A percentile compares a stretch with the other conserved stretches of the same genome.
Evolutionary conservation across 2,113 vertebrate species (phyloP).

Genomic region (Megaleporinus macrocephalus): DNA sequence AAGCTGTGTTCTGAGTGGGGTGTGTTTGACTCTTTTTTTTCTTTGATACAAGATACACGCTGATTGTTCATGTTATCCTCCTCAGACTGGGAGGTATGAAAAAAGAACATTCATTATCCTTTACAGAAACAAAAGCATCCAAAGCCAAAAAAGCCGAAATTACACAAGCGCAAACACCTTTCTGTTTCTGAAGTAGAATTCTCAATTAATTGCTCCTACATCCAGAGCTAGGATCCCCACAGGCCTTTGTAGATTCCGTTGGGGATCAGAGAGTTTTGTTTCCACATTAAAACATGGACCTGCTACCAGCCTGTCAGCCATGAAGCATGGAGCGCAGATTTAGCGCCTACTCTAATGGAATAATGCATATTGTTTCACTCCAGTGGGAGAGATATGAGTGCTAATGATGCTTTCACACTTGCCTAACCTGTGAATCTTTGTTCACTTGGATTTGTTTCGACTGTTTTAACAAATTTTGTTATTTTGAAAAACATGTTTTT

Average conservation of each 20-base stretch:
- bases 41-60: too few relatives aligned
- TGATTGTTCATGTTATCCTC: too few relatives aligned
- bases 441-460: background rate
- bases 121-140: background rate
- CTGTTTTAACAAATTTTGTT: background rate
- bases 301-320: constrained; percentile 60
- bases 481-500: too few relatives aligned
- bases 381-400: constrained; percentile 59
- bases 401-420: constrained; percentile 46
- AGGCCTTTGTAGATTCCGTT: background rate
- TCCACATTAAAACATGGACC: constrained; percentile 64
- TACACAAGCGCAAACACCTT: background rate
- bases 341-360: constrained; percentile 70
- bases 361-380: constrained; percentile 73
- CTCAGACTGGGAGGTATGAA: too few relatives aligned
- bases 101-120: background rate
- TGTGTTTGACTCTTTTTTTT: too few relatives aligned
- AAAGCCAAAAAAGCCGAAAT: background rate
- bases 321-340: constrained; percentile 79
- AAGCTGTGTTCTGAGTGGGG: too few relatives aligned
- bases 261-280: constrained; percentile 69
- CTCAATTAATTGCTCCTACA: background rate
- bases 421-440: background rate
- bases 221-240: background rate
- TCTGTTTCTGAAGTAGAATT: background rate